Percentiles rank a stretch among this genome's conserved stretches.
These are phyloP conservation scores for Ditula angustiorana DNA, from an alignment of 2,888 invertebrate species.

Conservation along the genomic window DNA sequence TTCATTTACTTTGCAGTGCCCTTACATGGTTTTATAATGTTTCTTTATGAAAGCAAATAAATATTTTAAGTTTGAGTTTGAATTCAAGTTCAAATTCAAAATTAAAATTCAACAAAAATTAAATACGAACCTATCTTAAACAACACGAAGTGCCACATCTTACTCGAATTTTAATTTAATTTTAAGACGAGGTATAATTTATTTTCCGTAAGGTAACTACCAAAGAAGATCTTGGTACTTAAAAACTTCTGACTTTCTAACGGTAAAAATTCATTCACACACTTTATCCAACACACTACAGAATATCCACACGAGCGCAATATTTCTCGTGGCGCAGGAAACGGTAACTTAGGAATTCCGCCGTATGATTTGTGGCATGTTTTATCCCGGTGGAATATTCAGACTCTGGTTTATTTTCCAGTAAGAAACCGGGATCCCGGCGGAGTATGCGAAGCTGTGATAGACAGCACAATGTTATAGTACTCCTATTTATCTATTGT, in stretches of 20 bases:
- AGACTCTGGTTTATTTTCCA: neutral
- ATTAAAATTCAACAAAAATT: too few species aligned
- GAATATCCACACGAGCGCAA: neutral
- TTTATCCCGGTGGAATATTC: constrained; percentile 43
- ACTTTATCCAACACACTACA: constrained; percentile 12
- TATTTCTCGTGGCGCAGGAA: constrained; percentile 53
- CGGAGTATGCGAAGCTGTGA: neutral
- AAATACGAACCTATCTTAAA: too few species aligned
- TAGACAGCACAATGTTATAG: constrained; percentile 12
- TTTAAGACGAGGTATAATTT: too few species aligned
- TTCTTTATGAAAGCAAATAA: too few species aligned
- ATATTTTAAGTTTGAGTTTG: too few species aligned
- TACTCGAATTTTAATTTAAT: too few species aligned
- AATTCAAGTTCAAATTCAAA: too few species aligned
- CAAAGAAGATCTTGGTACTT: neutral
- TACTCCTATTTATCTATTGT: too few species aligned
- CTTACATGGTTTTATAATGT: too few species aligned
- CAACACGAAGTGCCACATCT: too few species aligned
- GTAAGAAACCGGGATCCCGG: constrained; percentile 12
- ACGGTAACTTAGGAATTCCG: constrained; percentile 87
- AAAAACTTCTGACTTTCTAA: neutral
- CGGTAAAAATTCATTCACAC: neutral
- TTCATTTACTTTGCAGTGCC: too few species aligned
- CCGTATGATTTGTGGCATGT: constrained; percentile 84
- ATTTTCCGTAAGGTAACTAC: too few species aligned